Conservation (phyloP, 2,797 vertebrate species). For the Vultur gryphus region DNA sequence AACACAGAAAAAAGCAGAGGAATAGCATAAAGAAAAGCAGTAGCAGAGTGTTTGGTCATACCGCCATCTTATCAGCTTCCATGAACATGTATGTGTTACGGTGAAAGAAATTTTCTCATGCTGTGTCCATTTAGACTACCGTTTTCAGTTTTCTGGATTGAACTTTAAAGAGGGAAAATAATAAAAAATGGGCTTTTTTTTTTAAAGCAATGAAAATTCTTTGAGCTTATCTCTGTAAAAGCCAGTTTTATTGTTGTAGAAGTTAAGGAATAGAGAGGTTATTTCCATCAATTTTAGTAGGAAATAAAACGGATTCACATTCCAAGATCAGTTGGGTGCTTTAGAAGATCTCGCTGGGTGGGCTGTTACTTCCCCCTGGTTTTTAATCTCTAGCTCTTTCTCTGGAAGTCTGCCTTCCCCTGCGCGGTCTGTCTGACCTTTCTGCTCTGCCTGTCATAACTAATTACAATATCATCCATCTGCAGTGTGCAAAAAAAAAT, state of each 20-base stretch:
- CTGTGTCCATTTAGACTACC: background rate
- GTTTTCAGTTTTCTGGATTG: background rate
- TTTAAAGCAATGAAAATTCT: background rate
- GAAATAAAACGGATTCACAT: slow-evolving; percentile 6
- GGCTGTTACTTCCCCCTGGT: background rate
- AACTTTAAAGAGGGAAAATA: background rate
- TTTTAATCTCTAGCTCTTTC: background rate
- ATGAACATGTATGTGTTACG: background rate
- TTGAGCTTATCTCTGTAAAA: background rate
- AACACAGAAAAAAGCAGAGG: background rate
- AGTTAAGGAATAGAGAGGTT: background rate
- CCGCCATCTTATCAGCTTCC: background rate
- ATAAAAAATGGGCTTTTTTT: background rate
- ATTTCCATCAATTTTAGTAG: background rate
- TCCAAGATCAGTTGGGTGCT: slow-evolving; percentile 6
- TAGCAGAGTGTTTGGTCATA: background rate
- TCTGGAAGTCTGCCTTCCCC: background rate
- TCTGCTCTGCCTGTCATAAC: background rate
- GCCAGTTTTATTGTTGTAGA: background rate
- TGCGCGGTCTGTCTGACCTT: background rate
- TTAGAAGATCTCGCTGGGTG: background rate
- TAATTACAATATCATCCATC: background rate
- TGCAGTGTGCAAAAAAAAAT: background rate
- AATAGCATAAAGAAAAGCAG: background rate
- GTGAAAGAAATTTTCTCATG: background rate